Percentiles rank a stretch among this genome's conserved stretches.
Evolutionary conservation across 2,888 invertebrate species (phyloP).

Genomic region (Polia nebulosa): DNA sequence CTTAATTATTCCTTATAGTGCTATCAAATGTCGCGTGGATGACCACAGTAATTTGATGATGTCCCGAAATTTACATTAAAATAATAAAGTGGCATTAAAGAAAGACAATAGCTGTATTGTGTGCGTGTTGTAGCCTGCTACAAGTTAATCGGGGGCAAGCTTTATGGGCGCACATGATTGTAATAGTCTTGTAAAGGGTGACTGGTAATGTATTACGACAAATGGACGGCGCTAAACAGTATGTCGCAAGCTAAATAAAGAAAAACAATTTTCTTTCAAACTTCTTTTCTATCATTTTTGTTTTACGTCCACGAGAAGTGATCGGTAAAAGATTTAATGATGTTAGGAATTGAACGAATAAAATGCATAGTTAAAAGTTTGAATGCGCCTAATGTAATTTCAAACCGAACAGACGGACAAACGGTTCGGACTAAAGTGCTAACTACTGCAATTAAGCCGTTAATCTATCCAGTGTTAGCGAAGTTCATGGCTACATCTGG

Average conservation of each 20-base stretch:
- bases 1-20: slow-evolving; percentile 64
- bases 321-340: slow-evolving; percentile 23
- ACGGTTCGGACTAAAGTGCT: slow-evolving; percentile 50
- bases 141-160: slow-evolving; percentile 79
- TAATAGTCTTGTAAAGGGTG: slow-evolving; percentile 82
- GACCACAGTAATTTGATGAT: slow-evolving; percentile 79
- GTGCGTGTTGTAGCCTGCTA: slow-evolving; percentile 72
- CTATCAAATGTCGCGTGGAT: slow-evolving; percentile 75
- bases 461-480: slow-evolving; percentile 63
- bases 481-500: slow-evolving; percentile 75
- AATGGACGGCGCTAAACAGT: slow-evolving; percentile 67
- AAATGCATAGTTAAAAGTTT: slow-evolving; percentile 50
- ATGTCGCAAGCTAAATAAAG: slow-evolving; percentile 53
- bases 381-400: slow-evolving; percentile 40
- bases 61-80: slow-evolving; percentile 80
- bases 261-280: neutral
- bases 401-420: slow-evolving; percentile 41
- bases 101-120: slow-evolving; percentile 70
- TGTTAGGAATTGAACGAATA: slow-evolving; percentile 37
- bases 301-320: slow-evolving; percentile 1
- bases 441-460: slow-evolving; percentile 66
- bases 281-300: slow-evolving; percentile 5
- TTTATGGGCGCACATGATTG: slow-evolving; percentile 80
- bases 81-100: slow-evolving; percentile 74
- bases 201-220: slow-evolving; percentile 77